Percentiles rank a stretch among this genome's conserved stretches.
Evolutionary conservation across 2,797 vertebrate genomes (phyloP).

Genomic region (Echiichthys vipera): DNA sequence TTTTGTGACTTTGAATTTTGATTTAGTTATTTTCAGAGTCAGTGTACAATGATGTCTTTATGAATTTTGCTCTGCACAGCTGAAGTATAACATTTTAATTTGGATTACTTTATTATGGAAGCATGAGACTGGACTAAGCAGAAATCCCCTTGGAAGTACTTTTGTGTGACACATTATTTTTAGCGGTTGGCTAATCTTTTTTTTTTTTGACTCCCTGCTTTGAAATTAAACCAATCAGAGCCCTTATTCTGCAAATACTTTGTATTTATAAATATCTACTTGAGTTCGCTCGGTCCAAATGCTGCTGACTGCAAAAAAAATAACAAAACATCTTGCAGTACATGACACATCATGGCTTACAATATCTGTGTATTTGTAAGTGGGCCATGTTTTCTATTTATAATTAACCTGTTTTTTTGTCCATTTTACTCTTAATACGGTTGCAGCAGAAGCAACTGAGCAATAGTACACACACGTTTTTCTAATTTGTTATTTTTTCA

Average conservation of each 20-base stretch:
- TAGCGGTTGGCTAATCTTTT: constrained; percentile 38
- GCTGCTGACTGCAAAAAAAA: constrained; percentile 8
- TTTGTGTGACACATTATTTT: constrained; percentile 52
- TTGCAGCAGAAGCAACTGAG: background rate
- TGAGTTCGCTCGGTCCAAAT: background rate
- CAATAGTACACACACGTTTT: too few relatives aligned
- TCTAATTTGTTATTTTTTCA: too few relatives aligned
- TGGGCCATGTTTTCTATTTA: background rate
- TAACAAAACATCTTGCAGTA: background rate
- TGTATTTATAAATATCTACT: constrained; percentile 29
- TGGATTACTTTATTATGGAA: constrained; percentile 13
- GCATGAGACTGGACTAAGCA: background rate
- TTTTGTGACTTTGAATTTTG: background rate
- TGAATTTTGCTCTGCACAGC: constrained; percentile 1
- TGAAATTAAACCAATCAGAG: constrained; percentile 39
- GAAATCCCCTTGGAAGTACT: constrained; percentile 47
- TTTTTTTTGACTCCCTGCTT: constrained; percentile 13
- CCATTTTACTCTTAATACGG: background rate
- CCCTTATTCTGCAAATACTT: constrained; percentile 16
- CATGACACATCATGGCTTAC: background rate
- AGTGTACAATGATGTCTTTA: background rate
- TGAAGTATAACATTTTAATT: constrained; percentile 26
- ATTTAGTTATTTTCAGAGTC: background rate
- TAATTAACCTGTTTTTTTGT: background rate
- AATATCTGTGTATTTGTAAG: background rate